These are phyloP conservation scores for Sialis fuliginosa DNA, from an alignment of 2,888 invertebrate genomes.

Conservation along the genomic window DNA sequence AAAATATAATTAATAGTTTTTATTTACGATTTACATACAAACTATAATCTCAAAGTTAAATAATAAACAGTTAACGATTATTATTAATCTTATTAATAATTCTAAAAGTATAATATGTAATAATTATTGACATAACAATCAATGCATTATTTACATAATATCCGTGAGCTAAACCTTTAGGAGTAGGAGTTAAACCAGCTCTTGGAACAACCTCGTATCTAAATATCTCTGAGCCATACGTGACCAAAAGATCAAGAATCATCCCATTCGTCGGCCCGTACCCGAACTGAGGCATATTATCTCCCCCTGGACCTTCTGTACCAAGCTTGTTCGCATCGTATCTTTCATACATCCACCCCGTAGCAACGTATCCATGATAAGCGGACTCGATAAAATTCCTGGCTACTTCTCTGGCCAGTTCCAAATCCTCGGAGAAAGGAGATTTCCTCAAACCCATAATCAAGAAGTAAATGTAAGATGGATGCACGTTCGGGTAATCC, in stretches of 20 bases:
- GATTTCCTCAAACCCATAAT: slow-evolving; percentile 47
- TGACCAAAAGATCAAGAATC: slow-evolving; percentile 49
- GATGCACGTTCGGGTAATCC: slow-evolving; percentile 78
- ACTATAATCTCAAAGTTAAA: too few relatives aligned
- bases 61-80: too few relatives aligned
- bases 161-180: too few relatives aligned
- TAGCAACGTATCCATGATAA: slow-evolving; percentile 41
- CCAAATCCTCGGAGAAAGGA: slow-evolving; percentile 31
- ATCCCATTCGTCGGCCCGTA: slow-evolving; percentile 72
- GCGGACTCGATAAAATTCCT: slow-evolving; percentile 50
- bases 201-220: too few relatives aligned
- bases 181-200: too few relatives aligned
- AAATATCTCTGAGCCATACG: too few relatives aligned
- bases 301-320: slow-evolving; percentile 56
- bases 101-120: too few relatives aligned
- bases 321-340: slow-evolving; percentile 48
- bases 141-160: too few relatives aligned
- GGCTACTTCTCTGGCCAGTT: slow-evolving; percentile 44
- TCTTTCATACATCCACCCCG: slow-evolving; percentile 53
- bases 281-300: slow-evolving; percentile 56
- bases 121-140: too few relatives aligned
- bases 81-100: too few relatives aligned
- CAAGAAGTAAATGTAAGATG: slow-evolving; percentile 59
- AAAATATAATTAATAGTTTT: too few relatives aligned
- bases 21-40: too few relatives aligned